Conservation (phyloP, 2,888 invertebrate species). For the Dolomedes plantarius region DNA sequence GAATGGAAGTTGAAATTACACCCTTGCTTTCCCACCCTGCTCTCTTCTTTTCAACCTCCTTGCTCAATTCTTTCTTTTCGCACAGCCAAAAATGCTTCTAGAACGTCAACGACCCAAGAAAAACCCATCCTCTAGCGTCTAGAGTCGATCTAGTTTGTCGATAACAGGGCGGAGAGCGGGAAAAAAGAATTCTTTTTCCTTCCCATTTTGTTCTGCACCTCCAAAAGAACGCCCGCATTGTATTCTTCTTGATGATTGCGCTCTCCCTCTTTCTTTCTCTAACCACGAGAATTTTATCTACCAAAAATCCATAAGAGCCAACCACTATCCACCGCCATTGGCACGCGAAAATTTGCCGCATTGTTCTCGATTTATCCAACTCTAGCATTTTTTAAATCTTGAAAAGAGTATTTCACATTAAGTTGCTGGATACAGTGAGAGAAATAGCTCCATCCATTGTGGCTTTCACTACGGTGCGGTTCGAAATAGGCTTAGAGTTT, state of each 20-base stretch:
- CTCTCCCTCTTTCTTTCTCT: not conserved
- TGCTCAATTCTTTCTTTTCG: slow-evolving; percentile 27
- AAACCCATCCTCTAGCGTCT: slow-evolving; percentile 38
- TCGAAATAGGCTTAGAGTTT: slow-evolving; percentile 2
- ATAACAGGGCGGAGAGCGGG: slow-evolving; percentile 59
- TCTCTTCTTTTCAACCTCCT: slow-evolving; percentile 25
- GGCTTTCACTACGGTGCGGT: not conserved
- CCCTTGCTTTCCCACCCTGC: slow-evolving; percentile 27
- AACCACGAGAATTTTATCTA: slow-evolving; percentile 33
- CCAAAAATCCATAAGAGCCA: slow-evolving; percentile 37
- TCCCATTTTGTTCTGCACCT: slow-evolving; percentile 14
- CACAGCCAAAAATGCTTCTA: slow-evolving; percentile 33
- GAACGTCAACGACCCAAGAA: slow-evolving; percentile 64
- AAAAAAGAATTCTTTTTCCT: slow-evolving; percentile 37
- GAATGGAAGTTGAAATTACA: slow-evolving; percentile 65
- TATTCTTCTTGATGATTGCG: slow-evolving; percentile 36
- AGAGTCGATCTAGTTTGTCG: slow-evolving; percentile 68
- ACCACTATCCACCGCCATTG: not conserved
- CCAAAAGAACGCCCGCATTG: slow-evolving; percentile 49
- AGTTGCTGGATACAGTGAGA: not conserved
- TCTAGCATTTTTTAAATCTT: not conserved
- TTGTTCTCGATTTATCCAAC: slow-evolving; percentile 12
- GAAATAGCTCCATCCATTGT: not conserved
- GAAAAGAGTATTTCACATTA: slow-evolving; percentile 13
- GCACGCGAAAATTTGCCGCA: slow-evolving; percentile 13